Evolutionary conservation across 2,797 vertebrate genomes (phyloP).

Genomic region (Eutrigla gurnardus): DNA sequence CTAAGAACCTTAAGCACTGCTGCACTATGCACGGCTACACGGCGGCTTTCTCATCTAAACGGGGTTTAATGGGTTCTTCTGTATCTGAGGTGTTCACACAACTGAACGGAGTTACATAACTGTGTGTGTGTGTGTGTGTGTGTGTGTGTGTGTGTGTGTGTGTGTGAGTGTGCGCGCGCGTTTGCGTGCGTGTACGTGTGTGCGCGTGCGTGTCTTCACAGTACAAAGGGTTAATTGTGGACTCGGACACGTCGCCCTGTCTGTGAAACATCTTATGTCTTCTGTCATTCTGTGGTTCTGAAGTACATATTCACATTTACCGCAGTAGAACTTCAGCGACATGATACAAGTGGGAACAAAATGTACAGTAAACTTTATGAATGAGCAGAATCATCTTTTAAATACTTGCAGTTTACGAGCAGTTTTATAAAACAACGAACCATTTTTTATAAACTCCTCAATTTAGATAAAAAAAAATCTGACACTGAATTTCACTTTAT

Average conservation of each 20-base stretch:
- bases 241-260: conserved; percentile 39
- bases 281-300: too few relatives aligned
- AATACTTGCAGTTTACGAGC: too few relatives aligned
- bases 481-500: too few relatives aligned
- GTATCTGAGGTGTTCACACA: neutral
- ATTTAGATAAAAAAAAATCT: too few relatives aligned
- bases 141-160: neutral
- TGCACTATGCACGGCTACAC: too few relatives aligned
- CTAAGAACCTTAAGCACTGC: too few relatives aligned
- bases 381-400: too few relatives aligned
- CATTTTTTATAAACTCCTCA: neutral
- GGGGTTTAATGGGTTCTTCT: neutral
- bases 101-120: conserved; percentile 18
- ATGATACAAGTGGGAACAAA: neutral
- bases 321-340: neutral
- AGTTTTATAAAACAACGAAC: too few relatives aligned
- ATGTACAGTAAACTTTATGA: neutral
- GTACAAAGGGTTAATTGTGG: conserved; percentile 57
- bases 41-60: too few relatives aligned
- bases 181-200: neutral
- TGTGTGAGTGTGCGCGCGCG: neutral
- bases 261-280: neutral
- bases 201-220: neutral
- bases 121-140: neutral
- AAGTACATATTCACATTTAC: neutral